Base-by-base conservation (phyloP, 2,113 vertebrate genomes). In the Diadophis punctatus region DNA sequence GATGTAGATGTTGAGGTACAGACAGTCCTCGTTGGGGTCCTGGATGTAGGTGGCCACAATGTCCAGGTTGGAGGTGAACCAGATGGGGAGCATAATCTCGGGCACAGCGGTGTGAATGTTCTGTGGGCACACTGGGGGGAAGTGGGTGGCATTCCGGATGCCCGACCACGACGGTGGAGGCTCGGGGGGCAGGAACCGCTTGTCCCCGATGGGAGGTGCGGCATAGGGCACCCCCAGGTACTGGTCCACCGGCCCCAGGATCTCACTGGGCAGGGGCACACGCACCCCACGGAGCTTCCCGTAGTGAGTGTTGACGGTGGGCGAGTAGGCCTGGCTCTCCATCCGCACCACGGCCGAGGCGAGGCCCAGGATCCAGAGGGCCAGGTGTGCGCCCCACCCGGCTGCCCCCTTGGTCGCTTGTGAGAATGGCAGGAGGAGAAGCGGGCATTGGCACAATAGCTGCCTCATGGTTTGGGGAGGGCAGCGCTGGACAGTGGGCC, bases 21-120 rank as follows among this genome's bases (percentile, higher is more conserved):
- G 98, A 97, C 99, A 99, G 97, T 99, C 99, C 98, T 99, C 99
- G 0, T 99, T 99, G 97, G 99, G 99, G 95, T 99, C 99, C 97
- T 99, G 99, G 97, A 99, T 99, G 97, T 99, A 99, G 0, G 99
- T 99, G 68, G 99, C 99, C 88, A 99, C 99, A 88, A 99, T 99
- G 98, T 99, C 99, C 98, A 99, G 97, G 97, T 99, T 99, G 97
- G 99, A 99, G 96, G 99, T 99, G 98, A 99, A 99, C 99, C 99
- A 99, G 96, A 99, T 98, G 58, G 99, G 99, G 98, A 99, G 98
- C 99, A 99, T 99, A 96, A 99, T 99, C 97, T 99, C 99, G 7
- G 99, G 99, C 96, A 99, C 99, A 0, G 99, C 99, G 14, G 99
- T 99, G 97, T 99, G 99, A 96, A 99, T 99, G 97, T 99, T 99